Percentiles rank a stretch among this genome's conserved stretches.
Evolutionary conservation across 2,113 vertebrate species (phyloP).

Genomic region (Barnardius zonarius): DNA sequence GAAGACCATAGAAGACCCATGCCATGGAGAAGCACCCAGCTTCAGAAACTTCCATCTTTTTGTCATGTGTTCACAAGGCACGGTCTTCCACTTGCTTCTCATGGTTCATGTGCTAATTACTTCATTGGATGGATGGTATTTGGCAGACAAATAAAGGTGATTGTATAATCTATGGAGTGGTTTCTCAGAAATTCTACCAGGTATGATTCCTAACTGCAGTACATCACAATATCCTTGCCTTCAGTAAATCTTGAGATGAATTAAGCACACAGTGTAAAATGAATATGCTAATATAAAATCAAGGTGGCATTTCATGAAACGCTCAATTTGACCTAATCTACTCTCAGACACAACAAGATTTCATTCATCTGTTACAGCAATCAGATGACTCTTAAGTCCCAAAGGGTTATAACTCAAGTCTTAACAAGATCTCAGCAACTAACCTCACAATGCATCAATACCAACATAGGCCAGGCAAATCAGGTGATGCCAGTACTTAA

Average conservation of each 20-base stretch:
- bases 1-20: not conserved
- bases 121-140: not conserved
- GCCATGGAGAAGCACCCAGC: not conserved
- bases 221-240: not conserved
- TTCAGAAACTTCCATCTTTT: not conserved
- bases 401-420: not conserved
- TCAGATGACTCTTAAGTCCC: not conserved
- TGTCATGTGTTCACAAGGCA: not conserved
- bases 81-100: not conserved
- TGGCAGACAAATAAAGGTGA: not conserved
- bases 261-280: not conserved
- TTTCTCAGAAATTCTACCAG: not conserved
- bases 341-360: not conserved
- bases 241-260: not conserved
- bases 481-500: not conserved
- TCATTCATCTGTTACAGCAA: not conserved
- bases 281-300: not conserved
- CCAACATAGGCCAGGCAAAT: not conserved
- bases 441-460: not conserved
- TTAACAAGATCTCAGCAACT: not conserved
- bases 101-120: not conserved
- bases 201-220: not conserved
- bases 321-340: not conserved
- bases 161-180: not conserved
- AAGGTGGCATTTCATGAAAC: not conserved